phyloP scores from a whole-genome alignment of 2,888 invertebrate species.

The Uloborus plumipes region DNA sequence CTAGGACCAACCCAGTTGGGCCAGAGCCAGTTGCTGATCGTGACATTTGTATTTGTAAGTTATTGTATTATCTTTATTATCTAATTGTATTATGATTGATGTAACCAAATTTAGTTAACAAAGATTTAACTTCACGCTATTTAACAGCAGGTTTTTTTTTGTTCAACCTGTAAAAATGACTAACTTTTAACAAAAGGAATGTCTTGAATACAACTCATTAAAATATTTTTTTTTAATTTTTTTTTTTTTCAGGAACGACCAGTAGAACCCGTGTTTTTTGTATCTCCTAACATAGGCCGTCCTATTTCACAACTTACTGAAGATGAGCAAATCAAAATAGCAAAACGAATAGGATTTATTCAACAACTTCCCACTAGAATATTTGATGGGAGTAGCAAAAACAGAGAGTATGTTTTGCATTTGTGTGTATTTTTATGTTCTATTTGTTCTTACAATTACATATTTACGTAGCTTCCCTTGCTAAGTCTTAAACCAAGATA shows the following conservation, averaged over 20 bases:
- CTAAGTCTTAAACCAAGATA: not conserved
- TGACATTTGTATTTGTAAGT: too few relatives aligned
- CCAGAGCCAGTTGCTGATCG: too few relatives aligned
- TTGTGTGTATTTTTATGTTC: not conserved
- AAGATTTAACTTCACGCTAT: not conserved
- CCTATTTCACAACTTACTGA: conserved; percentile 79
- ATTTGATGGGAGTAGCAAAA: conserved; percentile 85
- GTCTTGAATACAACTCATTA: not conserved
- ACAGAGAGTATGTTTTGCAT: conserved; percentile 77
- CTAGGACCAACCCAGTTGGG: too few relatives aligned
- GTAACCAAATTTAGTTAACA: not conserved
- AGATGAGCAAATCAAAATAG: conserved; percentile 87
- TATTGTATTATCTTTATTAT: too few relatives aligned
- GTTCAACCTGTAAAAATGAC: not conserved
- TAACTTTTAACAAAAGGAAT: too few relatives aligned
- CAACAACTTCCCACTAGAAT: conserved; percentile 89
- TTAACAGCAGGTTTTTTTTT: not conserved
- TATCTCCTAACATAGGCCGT: conserved; percentile 77
- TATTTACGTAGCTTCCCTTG: not conserved
- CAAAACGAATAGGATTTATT: conserved; percentile 87
- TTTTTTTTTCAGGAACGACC: conserved; percentile 34
- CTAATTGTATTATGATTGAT: not conserved
- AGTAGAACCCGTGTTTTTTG: conserved; percentile 74
- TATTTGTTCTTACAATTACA: not conserved
- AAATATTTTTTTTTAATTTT: conserved; percentile 8